These are phyloP conservation scores for Ceyx cyanopectus DNA, from an alignment of 2,113 vertebrate genomes.

Conservation along the genomic window DNA sequence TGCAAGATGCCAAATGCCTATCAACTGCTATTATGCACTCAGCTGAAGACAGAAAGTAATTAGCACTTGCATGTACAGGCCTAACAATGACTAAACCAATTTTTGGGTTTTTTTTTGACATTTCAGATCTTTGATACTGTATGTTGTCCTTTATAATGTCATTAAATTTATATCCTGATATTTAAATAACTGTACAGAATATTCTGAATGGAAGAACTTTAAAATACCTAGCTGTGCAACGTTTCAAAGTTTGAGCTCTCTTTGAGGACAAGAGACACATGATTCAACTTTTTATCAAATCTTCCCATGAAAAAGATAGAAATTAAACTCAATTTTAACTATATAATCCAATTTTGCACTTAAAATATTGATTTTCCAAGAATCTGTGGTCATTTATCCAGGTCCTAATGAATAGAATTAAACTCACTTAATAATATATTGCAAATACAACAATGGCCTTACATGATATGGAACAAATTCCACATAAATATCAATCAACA, in stretches of 20 bases:
- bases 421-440: constrained; percentile 62
- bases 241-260: not conserved
- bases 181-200: not conserved
- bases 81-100: not conserved
- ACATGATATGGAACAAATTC: constrained; percentile 68
- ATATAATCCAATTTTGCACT: not conserved
- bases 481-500: constrained; percentile 52
- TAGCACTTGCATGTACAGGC: not conserved
- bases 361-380: not conserved
- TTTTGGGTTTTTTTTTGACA: not conserved
- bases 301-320: not conserved
- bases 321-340: not conserved
- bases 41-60: constrained; percentile 17
- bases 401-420: constrained; percentile 65
- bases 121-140: not conserved
- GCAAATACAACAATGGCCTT: constrained; percentile 51
- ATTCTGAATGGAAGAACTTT: not conserved
- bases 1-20: not conserved
- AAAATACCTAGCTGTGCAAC: not conserved
- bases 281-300: not conserved
- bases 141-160: not conserved
- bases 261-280: not conserved
- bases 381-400: constrained; percentile 80
- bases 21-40: not conserved
- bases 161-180: not conserved